These are phyloP conservation scores for Palythoa heliodiscus DNA, from an alignment of 92 coral and sea anemone genomes.

Conservation along the genomic window DNA sequence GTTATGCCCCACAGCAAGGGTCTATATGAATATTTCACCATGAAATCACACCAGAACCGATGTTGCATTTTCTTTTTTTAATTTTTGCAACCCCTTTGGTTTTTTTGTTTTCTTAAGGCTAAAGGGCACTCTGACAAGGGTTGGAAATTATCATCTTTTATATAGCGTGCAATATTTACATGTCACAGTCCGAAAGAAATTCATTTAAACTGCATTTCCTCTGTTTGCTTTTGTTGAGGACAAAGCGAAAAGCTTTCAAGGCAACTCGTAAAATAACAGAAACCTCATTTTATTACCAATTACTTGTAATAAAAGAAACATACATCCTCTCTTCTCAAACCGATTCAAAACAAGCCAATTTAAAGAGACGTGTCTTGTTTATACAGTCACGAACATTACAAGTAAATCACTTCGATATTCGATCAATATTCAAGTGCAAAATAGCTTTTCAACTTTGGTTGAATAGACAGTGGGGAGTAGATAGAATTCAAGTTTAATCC, in stretches of 20 bases:
- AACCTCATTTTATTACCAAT: not conserved
- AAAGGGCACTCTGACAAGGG: not conserved
- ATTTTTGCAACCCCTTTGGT: not conserved
- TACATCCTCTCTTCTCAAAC: no score
- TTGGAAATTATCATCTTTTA: not conserved
- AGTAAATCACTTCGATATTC: not conserved
- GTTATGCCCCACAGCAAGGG: conserved; percentile 48
- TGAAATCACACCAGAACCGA: not conserved
- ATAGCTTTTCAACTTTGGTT: not conserved
- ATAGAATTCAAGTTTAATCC: not conserved
- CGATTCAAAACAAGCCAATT: not conserved
- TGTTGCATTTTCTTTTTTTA: conserved; percentile 22
- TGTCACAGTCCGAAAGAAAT: conserved; percentile 14
- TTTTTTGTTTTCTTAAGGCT: not conserved
- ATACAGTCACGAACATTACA: not conserved
- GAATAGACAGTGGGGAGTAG: not conserved
- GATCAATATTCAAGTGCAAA: not conserved
- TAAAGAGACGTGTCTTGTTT: not conserved
- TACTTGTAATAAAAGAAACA: not conserved
- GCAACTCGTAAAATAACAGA: not conserved
- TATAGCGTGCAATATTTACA: conserved; percentile 31
- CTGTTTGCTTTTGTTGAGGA: conserved; percentile 16
- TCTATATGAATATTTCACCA: conserved; percentile 34
- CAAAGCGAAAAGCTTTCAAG: conserved; percentile 17
- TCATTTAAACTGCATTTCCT: not conserved